Evolutionary conservation across 1,140 invertebrate species (phyloP), one percentile per base, ranked within the genome.

Genomic region (Drosophila tristis): DNA sequence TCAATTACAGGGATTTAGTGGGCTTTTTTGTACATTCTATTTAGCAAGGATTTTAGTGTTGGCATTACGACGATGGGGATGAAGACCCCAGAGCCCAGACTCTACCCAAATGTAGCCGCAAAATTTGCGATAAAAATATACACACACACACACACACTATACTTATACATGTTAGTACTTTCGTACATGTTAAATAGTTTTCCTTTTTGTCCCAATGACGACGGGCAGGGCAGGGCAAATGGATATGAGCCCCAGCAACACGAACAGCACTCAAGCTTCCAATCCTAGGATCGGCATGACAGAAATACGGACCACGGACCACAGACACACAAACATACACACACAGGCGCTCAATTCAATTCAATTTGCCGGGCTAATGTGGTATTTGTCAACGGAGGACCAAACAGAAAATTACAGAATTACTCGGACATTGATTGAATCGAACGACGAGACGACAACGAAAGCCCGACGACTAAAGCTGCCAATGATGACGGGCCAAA

Each of bases 361-460:
- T 87, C 82, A 87, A 87, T 87, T 87, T 87, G 78, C 82, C 77
- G 71, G 84, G 74, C 82, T 87, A 87, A 87, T 87, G 82, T 87
- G 82, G 84, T 86, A 87, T 87, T 87, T 87, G 82, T 87, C 78
- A 87, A 87, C 82, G 75, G 74, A 86, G 66, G 72, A 64, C 61
- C 53, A 65, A 74, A 86, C 74, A 86, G 81, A 81, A 87, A 87
- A 87, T 87, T 87, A 87, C 82, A 78, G 82, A 87, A 87, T 87
- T 87, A 87, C 82, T 87, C 71, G 82, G 82, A 82, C 82, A 87
- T 87, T 87, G 82, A 87, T 87, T 87, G 82, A 87, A 87, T 87
- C 79, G 78, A 80, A 80, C 72, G 53, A 80, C 72, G 49, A 49
- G 49, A 61, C 48, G 59, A 48, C 53, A 11, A 23, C 31, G 16